Conservation (phyloP, 2,113 vertebrate species). For the Protobothrops mucrosquamatus region DNA sequence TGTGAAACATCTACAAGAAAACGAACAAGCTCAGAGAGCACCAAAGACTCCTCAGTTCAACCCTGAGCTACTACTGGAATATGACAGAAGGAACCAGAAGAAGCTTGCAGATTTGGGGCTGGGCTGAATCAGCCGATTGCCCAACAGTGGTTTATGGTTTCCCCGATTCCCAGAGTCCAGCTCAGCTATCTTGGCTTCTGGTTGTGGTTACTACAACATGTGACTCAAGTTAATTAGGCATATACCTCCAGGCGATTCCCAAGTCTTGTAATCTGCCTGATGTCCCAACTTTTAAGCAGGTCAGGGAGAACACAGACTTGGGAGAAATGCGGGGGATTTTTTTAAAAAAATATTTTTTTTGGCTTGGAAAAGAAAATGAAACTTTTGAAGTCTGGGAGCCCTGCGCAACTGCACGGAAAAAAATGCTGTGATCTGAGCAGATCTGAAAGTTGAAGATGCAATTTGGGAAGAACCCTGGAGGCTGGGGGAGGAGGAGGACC, state of each 20-base stretch:
- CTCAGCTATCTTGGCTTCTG: background rate
- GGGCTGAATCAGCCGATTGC: background rate
- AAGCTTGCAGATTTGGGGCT: background rate
- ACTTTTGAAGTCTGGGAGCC: background rate
- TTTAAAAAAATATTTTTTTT: background rate
- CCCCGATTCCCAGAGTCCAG: background rate
- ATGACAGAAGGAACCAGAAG: background rate
- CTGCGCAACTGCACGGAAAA: accelerated
- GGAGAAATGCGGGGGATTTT: too few relatives aligned
- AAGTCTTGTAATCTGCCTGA: background rate
- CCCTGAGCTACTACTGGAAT: too few relatives aligned
- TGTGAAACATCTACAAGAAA: too few relatives aligned
- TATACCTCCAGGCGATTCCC: background rate
- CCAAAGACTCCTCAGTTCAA: too few relatives aligned
- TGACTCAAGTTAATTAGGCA: background rate
- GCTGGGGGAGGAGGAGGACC: too few relatives aligned
- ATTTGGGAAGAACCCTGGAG: background rate
- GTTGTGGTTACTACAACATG: background rate
- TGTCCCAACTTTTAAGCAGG: background rate
- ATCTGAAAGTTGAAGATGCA: background rate
- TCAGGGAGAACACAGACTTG: background rate
- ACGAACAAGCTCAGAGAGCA: too few relatives aligned
- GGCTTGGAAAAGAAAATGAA: background rate
- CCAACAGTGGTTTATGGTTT: background rate
- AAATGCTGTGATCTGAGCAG: background rate